phyloP scores from a whole-genome alignment of 2,888 invertebrate genomes.

The Gandaritis pyraliata region DNA sequence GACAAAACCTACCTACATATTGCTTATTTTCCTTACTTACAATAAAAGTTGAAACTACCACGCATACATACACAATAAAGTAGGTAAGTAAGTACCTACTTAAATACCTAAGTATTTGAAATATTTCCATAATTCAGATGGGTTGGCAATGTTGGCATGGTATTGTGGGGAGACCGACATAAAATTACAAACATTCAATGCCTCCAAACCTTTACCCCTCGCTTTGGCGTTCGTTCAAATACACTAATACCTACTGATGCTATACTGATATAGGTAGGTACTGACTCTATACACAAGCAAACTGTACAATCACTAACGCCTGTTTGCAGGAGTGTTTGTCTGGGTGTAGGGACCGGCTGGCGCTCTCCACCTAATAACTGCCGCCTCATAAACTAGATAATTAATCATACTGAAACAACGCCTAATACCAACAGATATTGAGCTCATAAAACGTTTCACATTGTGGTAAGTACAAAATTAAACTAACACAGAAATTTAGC shows the following conservation, averaged over 20 bases:
- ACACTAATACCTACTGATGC: conserved; percentile 23
- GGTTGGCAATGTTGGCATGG: background rate
- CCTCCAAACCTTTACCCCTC: conserved; percentile 35
- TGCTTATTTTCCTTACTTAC: conserved; percentile 1
- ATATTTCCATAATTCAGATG: conserved; percentile 7
- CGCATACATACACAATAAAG: background rate
- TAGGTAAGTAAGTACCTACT: too few species aligned
- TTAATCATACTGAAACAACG: conserved; percentile 68
- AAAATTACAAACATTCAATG: conserved; percentile 28
- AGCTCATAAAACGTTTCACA: conserved; percentile 37
- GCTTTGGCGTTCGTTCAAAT: conserved; percentile 35
- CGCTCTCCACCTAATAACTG: conserved; percentile 54
- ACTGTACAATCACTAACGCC: conserved; percentile 32
- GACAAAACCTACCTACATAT: background rate
- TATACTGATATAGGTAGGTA: background rate
- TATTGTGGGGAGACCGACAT: conserved; percentile 7
- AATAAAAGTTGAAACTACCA: background rate
- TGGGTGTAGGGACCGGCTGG: conserved; percentile 45
- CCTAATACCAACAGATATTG: conserved; percentile 40
- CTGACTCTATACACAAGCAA: conserved; percentile 19
- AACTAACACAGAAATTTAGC: conserved; percentile 11
- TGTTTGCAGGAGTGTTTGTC: conserved; percentile 49
- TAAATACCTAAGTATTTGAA: background rate
- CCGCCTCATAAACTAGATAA: conserved; percentile 65
- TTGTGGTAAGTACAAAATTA: conserved; percentile 25